Base-by-base conservation (phyloP, 2,113 vertebrate genomes). In the Zosterops borbonicus region DNA sequence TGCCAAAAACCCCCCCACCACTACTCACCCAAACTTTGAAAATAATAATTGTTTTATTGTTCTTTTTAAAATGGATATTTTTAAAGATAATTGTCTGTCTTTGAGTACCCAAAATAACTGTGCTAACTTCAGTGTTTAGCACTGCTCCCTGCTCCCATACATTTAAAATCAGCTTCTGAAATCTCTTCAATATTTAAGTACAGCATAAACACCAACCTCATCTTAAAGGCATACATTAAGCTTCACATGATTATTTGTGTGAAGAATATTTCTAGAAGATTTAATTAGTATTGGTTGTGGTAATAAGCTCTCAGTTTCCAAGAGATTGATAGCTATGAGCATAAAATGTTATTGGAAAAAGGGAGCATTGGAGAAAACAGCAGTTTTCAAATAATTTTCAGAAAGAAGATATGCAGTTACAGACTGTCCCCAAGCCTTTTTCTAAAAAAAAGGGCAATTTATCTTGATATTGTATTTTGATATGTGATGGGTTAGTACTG, bases 391-490 rank as follows among this genome's bases (percentile, higher is more conserved):
- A 27, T 69, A 62, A n/a, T 56, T 90, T 90, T 93, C 63, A 79
- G 55, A 91, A 87, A 79, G 67, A 62, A 95, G 86, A 96, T 69
- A 77, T 21, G n/a, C 50, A 71, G 65, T 89, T 86, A 68, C 18
- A 94, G 87, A 91, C 52, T 82, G 64, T 95, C 14, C 42, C 76
- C 81, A 74, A 65, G 95, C 52, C 53, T 93, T 70, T 27, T 70
- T 49, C 82, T 50, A 12, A 50, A 73, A 92, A 52, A 52, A 14
- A 28, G 24, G 2, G 2, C 4, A 10, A 41, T 21, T 77, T 83
- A 73, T 93, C 96, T 89, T 95, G 62, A 50, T 79, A 74, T 1
- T 68, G 46, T 95, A 44, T 90, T 96, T 95, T 94, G 84, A 89
- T 97, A 83, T 3, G 10, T 50, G 39, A 37, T 76, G 33, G 12